These are phyloP conservation scores for Cephus rjabovi DNA, from an alignment of 2,888 invertebrate species.

Conservation along the genomic window DNA sequence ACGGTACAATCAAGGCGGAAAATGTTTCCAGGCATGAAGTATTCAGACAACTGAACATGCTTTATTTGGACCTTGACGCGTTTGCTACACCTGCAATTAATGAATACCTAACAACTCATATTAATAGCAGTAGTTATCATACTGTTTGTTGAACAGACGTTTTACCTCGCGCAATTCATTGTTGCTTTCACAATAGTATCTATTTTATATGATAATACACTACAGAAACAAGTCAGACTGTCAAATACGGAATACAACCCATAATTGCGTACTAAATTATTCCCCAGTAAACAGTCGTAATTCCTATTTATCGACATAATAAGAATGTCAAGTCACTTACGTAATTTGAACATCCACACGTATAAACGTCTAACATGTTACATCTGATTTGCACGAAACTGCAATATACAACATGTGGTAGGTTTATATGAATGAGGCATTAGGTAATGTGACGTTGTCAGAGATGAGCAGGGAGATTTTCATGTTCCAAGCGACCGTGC, in stretches of 20 bases:
- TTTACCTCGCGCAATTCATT: neutral
- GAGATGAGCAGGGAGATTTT: too few species aligned
- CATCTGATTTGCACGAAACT: neutral
- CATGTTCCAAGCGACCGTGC: too few species aligned
- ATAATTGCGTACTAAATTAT: neutral
- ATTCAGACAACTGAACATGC: conserved; percentile 1
- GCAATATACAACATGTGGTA: neutral
- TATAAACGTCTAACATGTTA: neutral
- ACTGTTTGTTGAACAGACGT: neutral
- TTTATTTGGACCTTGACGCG: neutral
- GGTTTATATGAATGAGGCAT: neutral
- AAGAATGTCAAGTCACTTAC: neutral
- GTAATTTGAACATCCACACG: neutral
- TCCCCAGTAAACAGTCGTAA: neutral
- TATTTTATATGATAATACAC: neutral
- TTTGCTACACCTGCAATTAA: neutral
- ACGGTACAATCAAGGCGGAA: conserved; percentile 38
- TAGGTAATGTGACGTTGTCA: neutral
- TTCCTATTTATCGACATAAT: neutral
- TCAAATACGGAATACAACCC: neutral
- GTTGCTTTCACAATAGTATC: neutral
- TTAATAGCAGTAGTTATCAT: neutral
- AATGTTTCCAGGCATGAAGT: conserved; percentile 33
- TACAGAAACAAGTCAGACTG: neutral
- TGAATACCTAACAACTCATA: neutral